These are phyloP conservation scores for Mus pahari DNA, from an alignment of 2,113 vertebrate species.

Conservation along the genomic window DNA sequence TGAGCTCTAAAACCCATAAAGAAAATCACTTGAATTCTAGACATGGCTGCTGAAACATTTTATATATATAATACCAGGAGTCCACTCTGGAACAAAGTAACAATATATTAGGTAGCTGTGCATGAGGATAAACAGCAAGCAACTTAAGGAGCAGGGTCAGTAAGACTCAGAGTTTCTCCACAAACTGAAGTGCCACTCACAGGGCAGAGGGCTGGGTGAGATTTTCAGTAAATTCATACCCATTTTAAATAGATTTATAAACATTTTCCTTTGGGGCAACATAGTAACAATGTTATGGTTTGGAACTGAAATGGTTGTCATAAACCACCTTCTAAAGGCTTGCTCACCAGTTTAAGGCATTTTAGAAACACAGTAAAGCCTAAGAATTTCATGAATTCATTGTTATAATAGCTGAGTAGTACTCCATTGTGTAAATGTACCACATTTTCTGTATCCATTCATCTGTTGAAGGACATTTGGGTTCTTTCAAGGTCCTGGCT, in stretches of 20 bases:
- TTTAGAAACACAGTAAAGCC: neutral
- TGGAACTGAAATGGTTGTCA: neutral
- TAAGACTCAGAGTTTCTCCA: neutral
- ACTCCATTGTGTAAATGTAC: no score
- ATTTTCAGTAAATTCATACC: neutral
- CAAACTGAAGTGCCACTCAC: neutral
- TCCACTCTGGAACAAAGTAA: neutral
- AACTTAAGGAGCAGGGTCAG: neutral
- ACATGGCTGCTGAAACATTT: neutral
- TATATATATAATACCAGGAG: neutral
- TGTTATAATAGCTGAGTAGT: no score
- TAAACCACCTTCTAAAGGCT: neutral
- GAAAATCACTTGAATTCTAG: neutral
- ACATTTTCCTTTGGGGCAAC: neutral
- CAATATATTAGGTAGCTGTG: neutral
- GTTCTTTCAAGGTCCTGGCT: no score
- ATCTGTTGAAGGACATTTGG: no score
- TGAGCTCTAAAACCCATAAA: slow-evolving; percentile 9
- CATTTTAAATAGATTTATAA: neutral
- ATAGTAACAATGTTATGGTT: neutral
- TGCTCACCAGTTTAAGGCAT: neutral
- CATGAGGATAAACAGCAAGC: neutral
- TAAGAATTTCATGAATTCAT: no score
- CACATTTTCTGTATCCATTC: no score
- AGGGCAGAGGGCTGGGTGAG: neutral